Base-by-base conservation (phyloP, 2,113 vertebrate genomes). In the Pterocles orientalis region DNA sequence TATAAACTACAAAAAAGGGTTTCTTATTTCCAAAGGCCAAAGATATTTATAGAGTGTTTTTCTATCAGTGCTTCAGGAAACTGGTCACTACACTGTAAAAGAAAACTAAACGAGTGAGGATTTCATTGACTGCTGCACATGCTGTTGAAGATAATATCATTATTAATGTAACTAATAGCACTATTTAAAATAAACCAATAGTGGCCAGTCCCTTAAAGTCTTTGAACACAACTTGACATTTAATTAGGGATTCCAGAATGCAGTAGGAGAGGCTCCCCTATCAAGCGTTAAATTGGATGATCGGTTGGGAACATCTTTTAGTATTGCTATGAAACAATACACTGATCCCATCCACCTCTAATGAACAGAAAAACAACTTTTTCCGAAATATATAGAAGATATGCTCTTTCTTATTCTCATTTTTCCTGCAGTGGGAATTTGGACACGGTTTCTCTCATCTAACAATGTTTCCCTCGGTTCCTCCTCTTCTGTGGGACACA, bases 11-110 rank as follows among this genome's bases (percentile, higher is more conserved):
- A 51, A 92, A 65, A 94, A 84, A 83, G 50, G 69, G 50, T 85
- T 77, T 94, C 86, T 64, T 41, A 17, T 88, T 95, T 94, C 77
- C 90, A 88, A 93, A 94, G 83, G 83, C 80, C 86, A 87, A 58
- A 88, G 72, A 79, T 88, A 91, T 95, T 96, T 96, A 94, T 65
- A 86, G 76, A 93, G 17, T 18, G 25, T 34, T 78, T 78, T 83
- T 83, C 88, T 71, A 60, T 17, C 69, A 39, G 41, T 29, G 76
- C 21, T 34, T 53, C 3, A 0, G 60, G 53, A 75, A 88, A 86
- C 64, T 20, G 18, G 82, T 26, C 90, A 50, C 54, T 65, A n/a
- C 23, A 26, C 2, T 14, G 60, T 36, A 79, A 61, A 91, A 66
- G 78, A 58, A 82, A 93, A 86, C 9, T 8, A 70, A 86, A 78